Evolutionary conservation across 2,797 vertebrate species (phyloP).

Genomic region (Acridotheres tristis): DNA sequence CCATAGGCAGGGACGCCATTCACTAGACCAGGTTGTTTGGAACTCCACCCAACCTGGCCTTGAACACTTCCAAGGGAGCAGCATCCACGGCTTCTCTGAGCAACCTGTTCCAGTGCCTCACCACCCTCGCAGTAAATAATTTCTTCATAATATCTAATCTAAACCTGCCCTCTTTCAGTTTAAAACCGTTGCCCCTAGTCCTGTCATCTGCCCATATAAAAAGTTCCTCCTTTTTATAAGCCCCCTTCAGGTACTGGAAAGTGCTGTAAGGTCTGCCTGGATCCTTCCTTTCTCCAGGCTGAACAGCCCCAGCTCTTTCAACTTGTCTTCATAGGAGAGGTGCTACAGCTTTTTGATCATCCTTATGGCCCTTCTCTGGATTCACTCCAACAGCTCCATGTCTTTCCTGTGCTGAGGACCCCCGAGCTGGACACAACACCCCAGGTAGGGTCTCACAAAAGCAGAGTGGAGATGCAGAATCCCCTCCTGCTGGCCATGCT

Average conservation of each 20-base stretch:
- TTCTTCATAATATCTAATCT: not conserved
- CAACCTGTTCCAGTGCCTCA: not conserved
- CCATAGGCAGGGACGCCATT: not conserved
- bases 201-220: not conserved
- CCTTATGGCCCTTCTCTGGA: not conserved
- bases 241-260: not conserved
- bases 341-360: not conserved
- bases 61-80: not conserved
- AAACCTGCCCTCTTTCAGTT: not conserved
- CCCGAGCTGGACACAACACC: not conserved
- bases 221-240: not conserved
- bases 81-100: not conserved
- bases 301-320: not conserved
- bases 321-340: not conserved
- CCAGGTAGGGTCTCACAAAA: accelerated
- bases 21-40: not conserved
- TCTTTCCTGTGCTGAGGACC: not conserved
- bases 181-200: not conserved
- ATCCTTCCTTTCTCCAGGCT: not conserved
- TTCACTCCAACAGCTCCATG: not conserved
- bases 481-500: not conserved
- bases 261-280: too few relatives aligned
- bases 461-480: not conserved
- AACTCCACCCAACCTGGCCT: not conserved
- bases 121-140: not conserved